Conservation (phyloP, 2,888 invertebrate genomes). For the Calameuta idolon region DNA sequence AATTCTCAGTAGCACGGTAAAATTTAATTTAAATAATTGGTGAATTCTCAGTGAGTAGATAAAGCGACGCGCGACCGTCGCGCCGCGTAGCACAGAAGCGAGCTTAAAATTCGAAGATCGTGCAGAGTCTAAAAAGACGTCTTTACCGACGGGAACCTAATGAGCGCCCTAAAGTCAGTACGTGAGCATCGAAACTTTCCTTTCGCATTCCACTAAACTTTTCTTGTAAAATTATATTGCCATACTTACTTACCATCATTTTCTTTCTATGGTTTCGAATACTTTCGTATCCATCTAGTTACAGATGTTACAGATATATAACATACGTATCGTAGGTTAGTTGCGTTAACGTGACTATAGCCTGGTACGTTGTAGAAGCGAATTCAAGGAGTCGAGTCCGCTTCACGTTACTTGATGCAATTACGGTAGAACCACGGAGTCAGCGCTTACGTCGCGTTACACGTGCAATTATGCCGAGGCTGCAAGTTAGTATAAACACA, state of each 20-base stretch:
- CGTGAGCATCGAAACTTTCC: neutral
- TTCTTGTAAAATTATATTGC: neutral
- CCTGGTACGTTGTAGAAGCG: neutral
- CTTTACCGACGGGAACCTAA: neutral
- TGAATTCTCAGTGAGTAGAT: neutral
- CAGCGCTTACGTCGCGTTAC: neutral
- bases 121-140: neutral
- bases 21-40: neutral
- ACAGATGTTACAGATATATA: neutral
- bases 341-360: neutral
- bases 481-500: slow-evolving; percentile 15
- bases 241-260: neutral
- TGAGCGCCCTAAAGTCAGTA: neutral
- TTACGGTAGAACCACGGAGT: neutral
- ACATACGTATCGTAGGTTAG: neutral
- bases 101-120: neutral
- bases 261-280: neutral
- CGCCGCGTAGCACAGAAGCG: neutral
- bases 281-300: neutral
- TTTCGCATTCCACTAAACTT: neutral
- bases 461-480: neutral
- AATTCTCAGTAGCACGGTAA: neutral
- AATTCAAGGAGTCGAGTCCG: neutral
- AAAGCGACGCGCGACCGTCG: neutral
- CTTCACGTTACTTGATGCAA: neutral